Percentiles rank a stretch among this genome's conserved stretches.
These are phyloP conservation scores for Tapirus terrestris DNA, from an alignment of 2,113 vertebrate genomes.

Conservation along the genomic window DNA sequence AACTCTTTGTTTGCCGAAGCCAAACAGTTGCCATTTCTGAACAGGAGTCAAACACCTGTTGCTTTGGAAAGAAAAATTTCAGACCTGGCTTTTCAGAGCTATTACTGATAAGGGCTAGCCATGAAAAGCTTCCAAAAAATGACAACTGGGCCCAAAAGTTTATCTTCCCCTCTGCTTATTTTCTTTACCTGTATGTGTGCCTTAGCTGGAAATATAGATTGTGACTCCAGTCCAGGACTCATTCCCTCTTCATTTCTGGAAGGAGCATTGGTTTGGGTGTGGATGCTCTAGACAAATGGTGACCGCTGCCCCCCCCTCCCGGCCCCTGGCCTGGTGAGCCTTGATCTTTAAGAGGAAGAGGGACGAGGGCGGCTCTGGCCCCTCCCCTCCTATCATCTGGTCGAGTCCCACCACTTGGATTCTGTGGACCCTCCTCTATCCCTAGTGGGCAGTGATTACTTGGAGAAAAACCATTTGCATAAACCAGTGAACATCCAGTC, in stretches of 20 bases:
- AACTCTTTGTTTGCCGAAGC: constrained; percentile 72
- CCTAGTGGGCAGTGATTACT: neutral
- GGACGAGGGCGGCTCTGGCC: neutral
- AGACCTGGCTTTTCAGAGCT: neutral
- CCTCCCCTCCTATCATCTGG: neutral
- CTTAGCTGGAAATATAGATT: neutral
- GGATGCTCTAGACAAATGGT: neutral
- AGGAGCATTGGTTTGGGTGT: neutral
- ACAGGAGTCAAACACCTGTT: constrained; percentile 76
- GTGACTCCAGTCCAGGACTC: neutral
- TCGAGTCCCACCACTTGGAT: neutral
- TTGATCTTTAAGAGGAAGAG: neutral
- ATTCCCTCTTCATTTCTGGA: neutral
- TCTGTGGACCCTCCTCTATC: neutral
- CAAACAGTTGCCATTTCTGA: constrained; percentile 69
- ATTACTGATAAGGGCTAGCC: constrained; percentile 69
- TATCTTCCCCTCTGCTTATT: constrained; percentile 53
- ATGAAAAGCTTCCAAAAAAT: constrained; percentile 66
- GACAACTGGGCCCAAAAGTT: constrained; percentile 42
- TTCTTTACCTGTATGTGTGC: constrained; percentile 16
- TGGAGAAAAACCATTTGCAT: neutral
- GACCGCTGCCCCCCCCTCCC: too few relatives aligned
- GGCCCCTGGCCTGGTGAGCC: neutral
- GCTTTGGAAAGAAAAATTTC: constrained; percentile 70
- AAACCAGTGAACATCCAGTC: neutral